phyloP scores from a whole-genome alignment of 2,888 invertebrate genomes.

The Dusona sp. region DNA sequence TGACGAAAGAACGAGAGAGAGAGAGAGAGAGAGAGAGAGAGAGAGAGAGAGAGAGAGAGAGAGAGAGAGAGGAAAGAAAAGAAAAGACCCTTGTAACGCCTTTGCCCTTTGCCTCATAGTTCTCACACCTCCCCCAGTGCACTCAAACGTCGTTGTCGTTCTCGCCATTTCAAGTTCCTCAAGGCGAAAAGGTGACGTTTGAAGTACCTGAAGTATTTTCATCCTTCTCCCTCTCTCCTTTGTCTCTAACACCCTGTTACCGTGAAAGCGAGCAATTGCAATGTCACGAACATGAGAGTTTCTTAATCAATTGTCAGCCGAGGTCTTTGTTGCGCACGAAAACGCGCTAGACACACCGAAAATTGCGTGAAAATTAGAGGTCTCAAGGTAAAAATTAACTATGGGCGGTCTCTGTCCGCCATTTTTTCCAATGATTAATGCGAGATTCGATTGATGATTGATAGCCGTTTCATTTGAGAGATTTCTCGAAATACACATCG shows the following conservation, averaged over 20 bases:
- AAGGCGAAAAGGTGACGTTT: constrained; percentile 53
- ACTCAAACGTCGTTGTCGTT: constrained; percentile 44
- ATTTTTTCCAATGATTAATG: no score
- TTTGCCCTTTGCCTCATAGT: constrained; percentile 54
- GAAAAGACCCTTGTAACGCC: constrained; percentile 55
- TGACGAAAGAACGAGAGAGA: background rate
- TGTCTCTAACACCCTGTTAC: background rate
- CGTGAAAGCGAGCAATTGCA: constrained; percentile 17
- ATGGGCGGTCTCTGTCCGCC: no score
- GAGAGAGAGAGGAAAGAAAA: background rate
- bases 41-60: background rate
- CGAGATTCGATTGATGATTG: no score
- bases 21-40: no score
- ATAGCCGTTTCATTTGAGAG: no score
- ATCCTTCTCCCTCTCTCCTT: no score
- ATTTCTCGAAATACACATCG: background rate
- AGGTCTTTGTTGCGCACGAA: constrained; percentile 36
- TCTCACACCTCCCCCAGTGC: constrained; percentile 27
- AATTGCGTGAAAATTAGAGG: background rate
- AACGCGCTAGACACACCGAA: background rate
- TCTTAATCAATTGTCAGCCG: constrained; percentile 55
- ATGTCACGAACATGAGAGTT: constrained; percentile 45
- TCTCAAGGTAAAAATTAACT: background rate
- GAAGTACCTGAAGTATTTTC: constrained; percentile 53
- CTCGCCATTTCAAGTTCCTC: constrained; percentile 37